These are phyloP conservation scores for Rhagoletis pomonella DNA, from an alignment of 1,140 invertebrate genomes.

Conservation along the genomic window DNA sequence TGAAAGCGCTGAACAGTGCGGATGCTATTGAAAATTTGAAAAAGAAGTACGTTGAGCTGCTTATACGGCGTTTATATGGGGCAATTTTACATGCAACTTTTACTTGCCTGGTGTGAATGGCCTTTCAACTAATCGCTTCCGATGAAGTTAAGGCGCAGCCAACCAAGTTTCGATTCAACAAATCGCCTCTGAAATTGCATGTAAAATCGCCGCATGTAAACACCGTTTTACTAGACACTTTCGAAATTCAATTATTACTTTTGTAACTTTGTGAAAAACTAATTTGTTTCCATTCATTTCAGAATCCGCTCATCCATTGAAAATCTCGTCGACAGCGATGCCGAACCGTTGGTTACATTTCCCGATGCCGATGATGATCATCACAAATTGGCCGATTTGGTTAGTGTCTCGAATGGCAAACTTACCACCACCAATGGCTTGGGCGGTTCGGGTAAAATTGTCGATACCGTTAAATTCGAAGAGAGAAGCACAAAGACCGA, in stretches of 20 bases:
- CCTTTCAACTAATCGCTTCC: too few relatives aligned
- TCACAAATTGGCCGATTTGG: constrained; percentile 64
- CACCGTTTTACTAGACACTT: not conserved
- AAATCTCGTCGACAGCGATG: constrained; percentile 79
- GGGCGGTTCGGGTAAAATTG: constrained; percentile 68
- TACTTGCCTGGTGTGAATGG: too few relatives aligned
- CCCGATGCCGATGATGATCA: constrained; percentile 82
- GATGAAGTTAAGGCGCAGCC: too few relatives aligned
- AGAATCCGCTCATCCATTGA: constrained; percentile 80
- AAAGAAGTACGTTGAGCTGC: constrained; percentile 73
- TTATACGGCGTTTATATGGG: too few relatives aligned
- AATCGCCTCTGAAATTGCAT: too few relatives aligned
- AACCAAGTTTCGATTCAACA: too few relatives aligned
- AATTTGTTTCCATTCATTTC: not conserved
- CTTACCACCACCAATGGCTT: constrained; percentile 64
- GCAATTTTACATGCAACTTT: too few relatives aligned
- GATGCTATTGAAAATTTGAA: constrained; percentile 76
- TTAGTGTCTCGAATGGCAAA: constrained; percentile 62
- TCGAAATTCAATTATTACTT: not conserved
- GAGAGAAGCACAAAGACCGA: constrained; percentile 86
- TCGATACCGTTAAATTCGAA: constrained; percentile 85
- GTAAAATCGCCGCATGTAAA: too few relatives aligned
- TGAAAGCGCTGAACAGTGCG: constrained; percentile 74
- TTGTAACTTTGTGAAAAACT: not conserved
- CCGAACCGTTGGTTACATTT: constrained; percentile 84